Conservation (phyloP, 2,113 vertebrate species). For the Nymphicus hollandicus region DNA sequence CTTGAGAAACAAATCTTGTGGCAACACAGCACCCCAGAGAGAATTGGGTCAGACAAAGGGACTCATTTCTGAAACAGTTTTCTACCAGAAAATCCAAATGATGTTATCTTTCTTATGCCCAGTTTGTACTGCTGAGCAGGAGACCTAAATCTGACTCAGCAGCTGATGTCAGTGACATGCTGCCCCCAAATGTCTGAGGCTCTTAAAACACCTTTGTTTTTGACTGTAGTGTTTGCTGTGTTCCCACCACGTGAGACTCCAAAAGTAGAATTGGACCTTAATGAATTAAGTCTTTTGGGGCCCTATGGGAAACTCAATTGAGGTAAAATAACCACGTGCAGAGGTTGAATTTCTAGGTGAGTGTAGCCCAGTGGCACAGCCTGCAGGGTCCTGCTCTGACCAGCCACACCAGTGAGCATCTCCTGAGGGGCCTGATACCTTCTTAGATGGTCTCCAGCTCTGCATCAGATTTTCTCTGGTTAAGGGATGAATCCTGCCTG, state of each 20-base stretch:
- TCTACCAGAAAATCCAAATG: background rate
- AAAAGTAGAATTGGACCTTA: background rate
- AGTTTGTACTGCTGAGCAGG: background rate
- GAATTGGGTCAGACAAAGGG: background rate
- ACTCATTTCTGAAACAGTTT: background rate
- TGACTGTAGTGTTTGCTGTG: background rate
- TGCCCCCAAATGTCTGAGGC: background rate
- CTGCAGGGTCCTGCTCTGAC: background rate
- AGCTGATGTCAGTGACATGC: background rate
- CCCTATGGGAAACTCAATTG: background rate
- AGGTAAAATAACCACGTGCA: background rate
- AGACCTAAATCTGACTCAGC: background rate
- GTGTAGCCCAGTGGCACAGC: background rate
- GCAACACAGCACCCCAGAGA: background rate
- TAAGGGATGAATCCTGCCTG: background rate
- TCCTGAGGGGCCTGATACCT: background rate
- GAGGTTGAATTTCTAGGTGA: background rate
- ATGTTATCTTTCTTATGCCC: background rate
- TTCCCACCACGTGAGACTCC: background rate
- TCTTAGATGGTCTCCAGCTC: background rate
- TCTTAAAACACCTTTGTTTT: background rate
- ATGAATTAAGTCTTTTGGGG: background rate
- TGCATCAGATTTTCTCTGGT: background rate
- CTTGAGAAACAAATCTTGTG: background rate
- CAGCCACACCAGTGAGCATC: background rate